Base-by-base conservation (phyloP, 2,797 vertebrate species). In the Eptatretus atami region DNA sequence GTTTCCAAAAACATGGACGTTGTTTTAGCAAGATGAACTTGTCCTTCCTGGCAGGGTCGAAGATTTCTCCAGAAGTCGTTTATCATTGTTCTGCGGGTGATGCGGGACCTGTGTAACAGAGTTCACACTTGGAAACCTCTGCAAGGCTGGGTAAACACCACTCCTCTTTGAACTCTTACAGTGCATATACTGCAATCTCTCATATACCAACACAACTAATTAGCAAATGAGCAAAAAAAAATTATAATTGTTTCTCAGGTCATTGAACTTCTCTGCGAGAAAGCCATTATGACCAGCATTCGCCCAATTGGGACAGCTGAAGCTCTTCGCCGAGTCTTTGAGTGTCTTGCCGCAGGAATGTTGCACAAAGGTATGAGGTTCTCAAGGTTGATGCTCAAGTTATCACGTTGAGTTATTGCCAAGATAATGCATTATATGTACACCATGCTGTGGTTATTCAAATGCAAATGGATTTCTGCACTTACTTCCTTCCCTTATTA, bases 51-150 rank as follows among this genome's bases (percentile, higher is more conserved):
- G 57, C 74, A 98, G 92, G 92, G 88, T 75, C 85, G 88, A 77
- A 87, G 86, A 63, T 95, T 94, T 10, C 86, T 86, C 63, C 79
- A 95, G 73, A 86, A 90, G 71, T 96, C 88, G 9, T 98, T 87
- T 15, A 88, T 98, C 72, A 94, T 98, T 63, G 88, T 98, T 65
- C 95, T 96, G 71, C 80, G 88, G 53, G 86, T 95, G 70, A 76
- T 98, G 61, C 78, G 88, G 68, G 88, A 96, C 69, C 77, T 98
- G 12, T 95, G 88, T n/a, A 77, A 79, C 6, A 81, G 88, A 1
- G 81, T 93, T 53, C 81, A 87, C 55, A 81, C 81, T 24, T 98
- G 92, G 88, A 77, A 81, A 1, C 85, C 86, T 1, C 82, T 98
- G 52, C 70, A 79, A 76, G 92, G 92, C 78, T 98, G 92, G 88